These are phyloP conservation scores for Silurus aristotelis DNA, from an alignment of 2,797 vertebrate genomes.

Conservation along the genomic window DNA sequence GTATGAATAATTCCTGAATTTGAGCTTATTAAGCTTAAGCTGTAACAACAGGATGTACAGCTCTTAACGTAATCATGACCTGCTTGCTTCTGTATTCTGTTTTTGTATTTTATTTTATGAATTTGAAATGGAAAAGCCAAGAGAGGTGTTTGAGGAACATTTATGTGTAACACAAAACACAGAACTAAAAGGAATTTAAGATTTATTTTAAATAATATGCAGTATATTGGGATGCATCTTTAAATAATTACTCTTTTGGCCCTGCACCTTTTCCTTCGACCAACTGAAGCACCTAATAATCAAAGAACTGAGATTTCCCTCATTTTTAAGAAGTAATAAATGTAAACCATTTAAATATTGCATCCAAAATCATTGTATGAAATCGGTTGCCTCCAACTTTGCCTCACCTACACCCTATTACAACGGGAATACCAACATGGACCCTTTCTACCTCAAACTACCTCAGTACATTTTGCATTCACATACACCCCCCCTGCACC, in stretches of 20 bases:
- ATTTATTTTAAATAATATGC: neutral
- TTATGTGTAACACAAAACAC: neutral
- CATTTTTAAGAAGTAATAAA: neutral
- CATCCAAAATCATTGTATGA: neutral
- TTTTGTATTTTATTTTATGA: neutral
- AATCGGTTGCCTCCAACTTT: no score
- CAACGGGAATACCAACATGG: no score
- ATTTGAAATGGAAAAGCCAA: neutral
- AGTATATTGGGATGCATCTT: neutral
- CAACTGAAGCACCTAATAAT: neutral
- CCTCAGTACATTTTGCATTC: no score
- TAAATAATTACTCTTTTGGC: neutral
- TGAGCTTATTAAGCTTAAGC: neutral
- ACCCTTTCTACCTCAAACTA: no score
- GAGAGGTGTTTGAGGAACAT: neutral
- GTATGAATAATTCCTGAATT: constrained; percentile 1
- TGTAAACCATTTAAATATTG: neutral
- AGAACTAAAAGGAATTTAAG: neutral
- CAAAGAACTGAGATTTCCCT: neutral
- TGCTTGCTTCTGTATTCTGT: neutral
- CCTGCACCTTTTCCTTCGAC: neutral
- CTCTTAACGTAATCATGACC: no score
- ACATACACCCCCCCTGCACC: no score
- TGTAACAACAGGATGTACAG: neutral
- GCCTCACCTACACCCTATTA: no score